A percentile compares a stretch with the other conserved stretches of the same genome.
Evolutionary conservation across 2,797 vertebrate species (phyloP).

Genomic region (Acropternis orthonyx): DNA sequence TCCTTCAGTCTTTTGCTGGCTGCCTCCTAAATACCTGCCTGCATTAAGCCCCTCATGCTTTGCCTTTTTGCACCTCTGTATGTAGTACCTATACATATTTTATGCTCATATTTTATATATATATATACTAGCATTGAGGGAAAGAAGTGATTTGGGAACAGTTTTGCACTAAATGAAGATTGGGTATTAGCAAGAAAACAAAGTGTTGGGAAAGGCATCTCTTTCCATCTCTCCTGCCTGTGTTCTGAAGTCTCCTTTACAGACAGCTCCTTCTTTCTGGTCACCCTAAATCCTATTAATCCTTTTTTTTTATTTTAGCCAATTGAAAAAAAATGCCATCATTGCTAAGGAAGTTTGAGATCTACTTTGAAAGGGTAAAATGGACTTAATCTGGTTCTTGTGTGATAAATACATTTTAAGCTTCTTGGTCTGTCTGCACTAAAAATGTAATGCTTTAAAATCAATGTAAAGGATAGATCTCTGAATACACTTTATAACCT

Average conservation of each 20-base stretch:
- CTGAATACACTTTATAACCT: background rate
- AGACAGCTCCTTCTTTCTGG: background rate
- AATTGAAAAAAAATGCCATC: background rate
- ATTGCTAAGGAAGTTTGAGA: conserved; percentile 1
- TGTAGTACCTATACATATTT: fast-evolving
- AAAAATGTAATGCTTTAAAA: conserved; percentile 14
- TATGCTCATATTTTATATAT: background rate
- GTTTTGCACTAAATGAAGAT: background rate
- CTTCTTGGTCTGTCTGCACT: background rate
- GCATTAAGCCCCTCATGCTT: background rate
- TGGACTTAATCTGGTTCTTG: background rate
- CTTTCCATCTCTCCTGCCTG: background rate
- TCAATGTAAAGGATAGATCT: background rate
- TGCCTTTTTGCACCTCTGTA: background rate
- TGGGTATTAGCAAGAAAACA: background rate
- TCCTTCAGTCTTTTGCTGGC: background rate
- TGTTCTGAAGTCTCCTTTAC: background rate
- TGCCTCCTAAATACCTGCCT: background rate
- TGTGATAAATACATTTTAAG: conserved; percentile 8
- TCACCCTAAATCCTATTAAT: conserved; percentile 1
- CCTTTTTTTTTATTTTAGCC: background rate
- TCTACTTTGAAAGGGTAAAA: conserved; percentile 7
- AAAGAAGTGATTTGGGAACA: background rate
- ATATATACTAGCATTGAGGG: too few species aligned
- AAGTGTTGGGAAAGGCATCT: background rate